A percentile compares a stretch with the other conserved stretches of the same genome.
phyloP scores from a whole-genome alignment of 2,797 vertebrate genomes.

The Pangasius larnaudii region DNA sequence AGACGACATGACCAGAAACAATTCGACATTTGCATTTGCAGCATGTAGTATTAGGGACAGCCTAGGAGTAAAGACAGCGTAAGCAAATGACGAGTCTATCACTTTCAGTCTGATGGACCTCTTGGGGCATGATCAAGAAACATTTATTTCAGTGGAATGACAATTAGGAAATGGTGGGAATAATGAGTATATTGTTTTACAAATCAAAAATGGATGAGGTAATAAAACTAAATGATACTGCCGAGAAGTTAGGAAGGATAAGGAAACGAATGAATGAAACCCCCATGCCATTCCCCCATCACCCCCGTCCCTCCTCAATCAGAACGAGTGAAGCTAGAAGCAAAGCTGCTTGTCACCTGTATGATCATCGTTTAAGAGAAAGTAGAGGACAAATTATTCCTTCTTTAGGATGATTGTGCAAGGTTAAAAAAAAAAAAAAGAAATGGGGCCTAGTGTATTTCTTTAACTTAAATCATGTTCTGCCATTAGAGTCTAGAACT shows the following conservation, averaged over 20 bases:
- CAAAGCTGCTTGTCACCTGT: too few relatives aligned
- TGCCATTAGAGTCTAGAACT: too few relatives aligned
- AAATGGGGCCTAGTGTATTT: too few relatives aligned
- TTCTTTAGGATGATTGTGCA: too few relatives aligned
- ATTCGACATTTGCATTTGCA: background rate
- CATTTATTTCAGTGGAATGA: background rate
- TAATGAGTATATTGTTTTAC: background rate
- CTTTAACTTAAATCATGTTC: too few relatives aligned
- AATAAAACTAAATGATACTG: background rate
- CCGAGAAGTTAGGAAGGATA: background rate
- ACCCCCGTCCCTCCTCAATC: too few relatives aligned
- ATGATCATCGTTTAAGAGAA: too few relatives aligned
- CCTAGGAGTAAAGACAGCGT: background rate
- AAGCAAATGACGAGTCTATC: background rate
- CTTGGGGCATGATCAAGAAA: background rate
- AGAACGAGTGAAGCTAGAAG: too few relatives aligned
- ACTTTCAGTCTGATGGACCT: background rate
- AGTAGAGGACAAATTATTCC: too few relatives aligned
- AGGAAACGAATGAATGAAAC: background rate
- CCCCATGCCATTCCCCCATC: too few relatives aligned
- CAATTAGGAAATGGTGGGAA: background rate
- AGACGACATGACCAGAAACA: constrained; percentile 13
- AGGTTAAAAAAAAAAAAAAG: too few relatives aligned
- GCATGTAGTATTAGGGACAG: background rate
- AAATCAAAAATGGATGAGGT: background rate